Base-by-base conservation (phyloP, 2,113 vertebrate genomes). In the Paedocypris sp. region DNA sequence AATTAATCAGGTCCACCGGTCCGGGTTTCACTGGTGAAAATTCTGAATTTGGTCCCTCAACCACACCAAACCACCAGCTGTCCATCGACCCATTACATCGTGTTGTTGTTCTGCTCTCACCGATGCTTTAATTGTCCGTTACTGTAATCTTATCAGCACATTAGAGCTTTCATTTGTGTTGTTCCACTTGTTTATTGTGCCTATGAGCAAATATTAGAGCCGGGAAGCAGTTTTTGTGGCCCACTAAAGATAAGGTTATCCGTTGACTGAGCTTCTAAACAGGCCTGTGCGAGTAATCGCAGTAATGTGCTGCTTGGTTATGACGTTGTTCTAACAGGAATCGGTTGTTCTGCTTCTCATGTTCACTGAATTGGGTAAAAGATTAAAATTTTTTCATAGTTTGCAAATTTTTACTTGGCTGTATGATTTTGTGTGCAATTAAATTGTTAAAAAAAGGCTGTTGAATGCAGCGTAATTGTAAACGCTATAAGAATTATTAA, bases 221-320 rank as follows among this genome's bases (percentile, higher is more conserved):
- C n/a, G 28, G 45, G 68, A 66, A 73, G 76, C 67, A 41, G 62
- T 60, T 62, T 67, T 79, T 69, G 64, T 39, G 6, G 45, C 36
- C 45, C 19, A 39, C 28, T 69, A 29, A 68, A 57, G 63, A 68
- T 68, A 71, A 67, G 75, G 67, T 5, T 62, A 50, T 71, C 69
- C 62, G 70, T 43, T 29, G 5, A 32, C 12, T 43, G 18, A 58
- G 31, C 26, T n/a, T 38, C 18, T 12, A 6, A 26, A 41, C 12
- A 56, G 23, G 36, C 15, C 38, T 58, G 18, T 13, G 42, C 26
- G 16, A 6, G n/a, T 56, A 18, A 31, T 32, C n/a, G n/a, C n/a
- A n/a, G n/a, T n/a, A n/a, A n/a, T n/a, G n/a, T n/a, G n/a, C n/a
- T n/a, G n/a, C n/a, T n/a, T n/a, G n/a, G n/a, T n/a, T n/a, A n/a